Evolutionary conservation across 2,113 vertebrate species (phyloP), one percentile per base, ranked within the genome.

Genomic region (Pedionomus torquatus): DNA sequence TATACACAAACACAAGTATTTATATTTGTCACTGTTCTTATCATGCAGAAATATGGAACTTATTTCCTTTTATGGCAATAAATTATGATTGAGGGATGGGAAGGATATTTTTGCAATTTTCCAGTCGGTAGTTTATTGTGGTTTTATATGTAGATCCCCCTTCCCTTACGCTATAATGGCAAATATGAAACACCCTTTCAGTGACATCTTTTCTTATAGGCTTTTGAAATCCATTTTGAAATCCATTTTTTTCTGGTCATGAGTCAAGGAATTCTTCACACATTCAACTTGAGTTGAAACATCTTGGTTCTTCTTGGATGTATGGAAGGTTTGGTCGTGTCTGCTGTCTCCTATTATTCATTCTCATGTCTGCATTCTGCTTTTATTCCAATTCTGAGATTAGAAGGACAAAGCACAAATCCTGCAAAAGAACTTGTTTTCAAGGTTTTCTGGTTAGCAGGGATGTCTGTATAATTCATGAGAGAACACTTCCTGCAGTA

Each of bases 91-190:
- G 60, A 64, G 58, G 72, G 39, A 52, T 58, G 57, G 35, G 16
- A 93, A 84, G 83, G 80, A 71, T 81, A 92, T 95, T 75, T 55
- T 77, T 89, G 68, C 65, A 90, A 8, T 95, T 96, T 97, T 91
- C 46, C 54, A 89, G 57, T 82, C 44, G 65, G 35, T 79, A 91
- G 11, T 68, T 95, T 89, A 44, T 44, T 11, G 10, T 75, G 43
- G 1, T 60, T 95, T 74, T 81, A 25, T 39, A 61, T 17, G 48
- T 76, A 85, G 55, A 58, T 95, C 33, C 24, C 2, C 64, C 43
- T 93, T 51, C 16, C n/a, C 13, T 80, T 58, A 15, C 44, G 9
- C 51, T 93, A n/a, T 4, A 70, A 33, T 41, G 28, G 33, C 15
- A 66, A 90, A 63, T 49, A 68, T 24, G 33, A 90, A 85, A 70